phyloP scores from a whole-genome alignment of 35 echinoderm and acorn worm genomes.

The Heliocidaris erythrogramma region DNA sequence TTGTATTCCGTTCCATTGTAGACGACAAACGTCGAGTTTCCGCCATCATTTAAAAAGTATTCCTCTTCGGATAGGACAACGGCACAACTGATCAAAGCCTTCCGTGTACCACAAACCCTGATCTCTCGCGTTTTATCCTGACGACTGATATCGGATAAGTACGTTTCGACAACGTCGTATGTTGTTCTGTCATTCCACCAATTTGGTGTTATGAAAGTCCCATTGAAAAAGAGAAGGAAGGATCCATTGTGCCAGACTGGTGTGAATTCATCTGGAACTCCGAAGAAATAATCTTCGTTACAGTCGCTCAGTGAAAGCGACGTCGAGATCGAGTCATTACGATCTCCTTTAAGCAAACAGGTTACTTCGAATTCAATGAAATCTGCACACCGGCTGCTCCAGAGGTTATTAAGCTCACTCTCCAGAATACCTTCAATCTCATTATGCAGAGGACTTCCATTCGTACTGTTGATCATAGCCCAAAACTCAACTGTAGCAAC shows the following conservation, averaged over 20 bases:
- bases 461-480: background rate
- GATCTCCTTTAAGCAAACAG: background rate
- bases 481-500: background rate
- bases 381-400: background rate
- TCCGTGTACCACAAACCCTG: background rate
- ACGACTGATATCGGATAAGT: background rate
- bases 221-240: background rate
- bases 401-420: background rate
- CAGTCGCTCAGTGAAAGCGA: background rate
- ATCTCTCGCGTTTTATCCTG: background rate
- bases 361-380: background rate
- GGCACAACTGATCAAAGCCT: background rate
- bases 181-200: background rate
- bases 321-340: background rate
- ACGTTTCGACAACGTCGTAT: background rate
- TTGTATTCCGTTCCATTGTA: background rate
- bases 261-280: background rate
- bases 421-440: background rate
- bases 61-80: background rate
- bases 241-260: background rate
- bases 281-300: background rate
- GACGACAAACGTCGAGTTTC: background rate
- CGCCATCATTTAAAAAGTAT: background rate
- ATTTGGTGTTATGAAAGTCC: background rate
- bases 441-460: background rate